phyloP scores from a whole-genome alignment of 2,797 vertebrate genomes.

The Argyrosomus regius region DNA sequence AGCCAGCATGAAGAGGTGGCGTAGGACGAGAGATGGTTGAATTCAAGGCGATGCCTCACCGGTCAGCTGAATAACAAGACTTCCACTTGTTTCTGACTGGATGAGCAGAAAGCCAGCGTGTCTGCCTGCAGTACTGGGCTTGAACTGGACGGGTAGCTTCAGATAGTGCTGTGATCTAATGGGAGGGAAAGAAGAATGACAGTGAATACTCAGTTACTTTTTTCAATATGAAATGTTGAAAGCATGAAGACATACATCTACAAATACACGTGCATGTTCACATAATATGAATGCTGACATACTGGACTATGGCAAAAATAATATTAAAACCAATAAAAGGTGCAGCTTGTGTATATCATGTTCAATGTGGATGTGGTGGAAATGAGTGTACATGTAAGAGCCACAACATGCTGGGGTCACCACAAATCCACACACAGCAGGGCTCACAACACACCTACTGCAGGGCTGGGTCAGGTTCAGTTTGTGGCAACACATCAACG shows the following conservation, averaged over 20 bases:
- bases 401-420: constrained; percentile 40
- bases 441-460: constrained; percentile 21
- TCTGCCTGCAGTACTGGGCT: constrained; percentile 85
- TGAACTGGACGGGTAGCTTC: constrained; percentile 96
- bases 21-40: constrained; percentile 30
- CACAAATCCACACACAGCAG: constrained; percentile 23
- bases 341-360: neutral
- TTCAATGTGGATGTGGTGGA: neutral
- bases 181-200: constrained; percentile 7
- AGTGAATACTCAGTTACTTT: neutral
- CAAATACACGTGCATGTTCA: neutral
- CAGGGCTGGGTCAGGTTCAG: constrained; percentile 25
- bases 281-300: constrained; percentile 12
- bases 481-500: constrained; percentile 15
- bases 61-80: constrained; percentile 87
- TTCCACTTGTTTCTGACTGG: constrained; percentile 85
- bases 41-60: constrained; percentile 89
- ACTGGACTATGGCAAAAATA: neutral
- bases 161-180: constrained; percentile 94
- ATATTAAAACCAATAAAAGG: neutral
- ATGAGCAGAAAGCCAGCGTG: constrained; percentile 88
- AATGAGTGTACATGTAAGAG: neutral
- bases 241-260: neutral
- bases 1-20: constrained; percentile 34
- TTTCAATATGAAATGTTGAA: constrained; percentile 7